Evolutionary conservation across 2,797 vertebrate genomes (phyloP).

Genomic region (Sebastes hubbsi): DNA sequence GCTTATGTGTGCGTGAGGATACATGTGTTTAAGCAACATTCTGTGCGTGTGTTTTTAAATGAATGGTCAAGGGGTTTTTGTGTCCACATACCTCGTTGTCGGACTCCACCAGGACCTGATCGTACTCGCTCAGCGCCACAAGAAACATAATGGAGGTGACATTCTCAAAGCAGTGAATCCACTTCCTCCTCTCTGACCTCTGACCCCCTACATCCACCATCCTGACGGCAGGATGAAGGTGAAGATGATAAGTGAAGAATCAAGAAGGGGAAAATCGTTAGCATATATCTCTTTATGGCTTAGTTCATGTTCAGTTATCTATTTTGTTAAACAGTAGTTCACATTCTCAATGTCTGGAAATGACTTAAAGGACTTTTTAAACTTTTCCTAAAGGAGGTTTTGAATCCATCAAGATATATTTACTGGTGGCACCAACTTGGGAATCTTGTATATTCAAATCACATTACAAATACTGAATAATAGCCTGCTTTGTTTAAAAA

Average conservation of each 20-base stretch:
- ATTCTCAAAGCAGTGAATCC: conserved; percentile 99
- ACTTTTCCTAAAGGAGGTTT: neutral
- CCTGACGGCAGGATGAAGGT: conserved; percentile 70
- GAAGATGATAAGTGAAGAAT: neutral
- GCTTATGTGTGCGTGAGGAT: neutral
- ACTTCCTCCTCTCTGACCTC: conserved; percentile 98
- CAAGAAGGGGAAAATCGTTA: neutral
- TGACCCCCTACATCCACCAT: conserved; percentile 99
- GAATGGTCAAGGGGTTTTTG: neutral
- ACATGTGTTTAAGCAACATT: neutral
- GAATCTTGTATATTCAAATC: neutral
- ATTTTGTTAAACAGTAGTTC: neutral
- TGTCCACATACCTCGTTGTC: conserved; percentile 90
- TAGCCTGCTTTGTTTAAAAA: neutral
- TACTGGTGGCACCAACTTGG: neutral
- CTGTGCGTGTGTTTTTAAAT: neutral
- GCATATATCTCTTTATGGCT: neutral
- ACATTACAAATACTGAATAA: neutral
- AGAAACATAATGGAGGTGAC: conserved; percentile 99
- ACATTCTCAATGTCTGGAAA: neutral
- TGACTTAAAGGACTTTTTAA: neutral
- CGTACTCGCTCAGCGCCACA: conserved; percentile 98
- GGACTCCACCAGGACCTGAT: conserved; percentile 99
- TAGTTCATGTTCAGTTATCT: neutral
- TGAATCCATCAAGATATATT: conserved; percentile 63